Evolutionary conservation across 64 coral and sea anemone genomes (phyloP).

Genomic region (Exaiptasia diaphana): DNA sequence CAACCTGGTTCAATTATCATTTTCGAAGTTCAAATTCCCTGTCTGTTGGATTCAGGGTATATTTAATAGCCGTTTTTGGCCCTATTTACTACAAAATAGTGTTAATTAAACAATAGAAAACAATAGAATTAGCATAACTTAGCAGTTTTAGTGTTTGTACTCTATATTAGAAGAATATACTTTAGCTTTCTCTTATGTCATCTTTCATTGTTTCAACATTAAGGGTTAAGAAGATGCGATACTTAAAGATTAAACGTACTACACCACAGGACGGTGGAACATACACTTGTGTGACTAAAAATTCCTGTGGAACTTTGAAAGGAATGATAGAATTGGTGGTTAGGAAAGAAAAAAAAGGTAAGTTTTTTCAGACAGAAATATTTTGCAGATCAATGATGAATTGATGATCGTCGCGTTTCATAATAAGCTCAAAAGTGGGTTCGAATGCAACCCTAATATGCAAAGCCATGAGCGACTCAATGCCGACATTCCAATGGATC

Average conservation of each 20-base stretch:
- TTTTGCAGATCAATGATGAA: conserved; percentile 46
- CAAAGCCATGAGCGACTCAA: conserved; percentile 68
- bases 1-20: too few species aligned
- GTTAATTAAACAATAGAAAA: too few species aligned
- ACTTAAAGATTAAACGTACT: conserved; percentile 46
- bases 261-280: conserved; percentile 28
- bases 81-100: too few species aligned
- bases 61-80: too few species aligned
- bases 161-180: too few species aligned
- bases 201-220: too few species aligned
- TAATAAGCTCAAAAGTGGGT: conserved; percentile 46
- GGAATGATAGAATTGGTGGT: conserved; percentile 5
- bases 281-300: conserved; percentile 56
- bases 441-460: conserved; percentile 72
- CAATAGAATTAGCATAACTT: too few species aligned
- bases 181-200: too few species aligned
- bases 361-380: conserved; percentile 35
- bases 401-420: too few species aligned
- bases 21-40: too few species aligned
- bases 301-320: conserved; percentile 33
- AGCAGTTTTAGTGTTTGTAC: too few species aligned
- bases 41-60: too few species aligned
- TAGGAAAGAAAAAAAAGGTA: not conserved
- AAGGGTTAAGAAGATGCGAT: conserved; percentile 29
- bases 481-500: conserved; percentile 96